Base-by-base conservation (phyloP, 2,113 vertebrate species). In the Eleginops maclovinus region DNA sequence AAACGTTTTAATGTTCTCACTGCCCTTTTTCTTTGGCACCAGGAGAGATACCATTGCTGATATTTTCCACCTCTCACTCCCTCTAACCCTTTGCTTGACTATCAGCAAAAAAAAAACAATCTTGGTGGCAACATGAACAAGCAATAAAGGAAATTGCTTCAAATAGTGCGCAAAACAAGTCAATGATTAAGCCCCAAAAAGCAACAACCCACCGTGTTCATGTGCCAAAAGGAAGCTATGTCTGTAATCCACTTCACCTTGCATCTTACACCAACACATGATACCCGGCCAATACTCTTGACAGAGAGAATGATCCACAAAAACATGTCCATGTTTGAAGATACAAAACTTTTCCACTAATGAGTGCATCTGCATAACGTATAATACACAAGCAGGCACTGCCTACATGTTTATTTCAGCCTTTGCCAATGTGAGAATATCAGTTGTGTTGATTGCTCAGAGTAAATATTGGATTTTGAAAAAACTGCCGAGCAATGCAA, bases 341-440 rank as follows among this genome's bases (percentile, higher is more conserved):
- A 81, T 60, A 24, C 51, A 46, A 63, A 85, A 66, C 59, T 72
- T 55, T 70, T 43, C 63, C 26, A 49, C 68, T 79, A 83, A 83
- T 81, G 60, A 81, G 65, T 54, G 53, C 54, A 51, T 49, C 43
- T 61, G 51, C 44, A 55, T 71, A 55, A 60, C 53, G n/a, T 21
- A 5, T 5, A 49, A 66, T 44, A 64, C 43, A 60, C 67, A 41
- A 56, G 24, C n/a, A 65, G 46, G 17, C 62, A 1, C 47, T 75
- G 56, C 66, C 75, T 61, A 62, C 64, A 44, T 9, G 13, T 55
- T 60, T 62, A 14, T 60, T 62, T 62, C 31, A 40, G 17, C 16
- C 24, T 71, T 53, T 75, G 65, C 56, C 60, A 55, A 11, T 50
- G 24, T 26, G 66, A 58, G 3, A 4, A 79, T 77, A 54, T 83